phyloP scores from a whole-genome alignment of 2,113 vertebrate genomes.

The Rhinopomastus cyanomelas region DNA sequence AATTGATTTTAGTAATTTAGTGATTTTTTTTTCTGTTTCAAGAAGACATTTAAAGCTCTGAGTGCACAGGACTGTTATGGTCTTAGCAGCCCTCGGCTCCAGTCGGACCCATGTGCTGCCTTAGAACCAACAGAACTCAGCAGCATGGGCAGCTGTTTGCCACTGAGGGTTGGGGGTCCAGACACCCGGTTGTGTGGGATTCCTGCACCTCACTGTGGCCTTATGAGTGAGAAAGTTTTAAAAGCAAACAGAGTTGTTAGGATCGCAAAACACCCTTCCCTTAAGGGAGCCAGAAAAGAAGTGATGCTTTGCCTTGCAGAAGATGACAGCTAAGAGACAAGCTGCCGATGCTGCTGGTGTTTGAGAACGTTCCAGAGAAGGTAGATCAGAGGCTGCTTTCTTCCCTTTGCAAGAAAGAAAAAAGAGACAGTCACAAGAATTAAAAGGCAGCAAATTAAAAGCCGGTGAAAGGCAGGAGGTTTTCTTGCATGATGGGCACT shows the following conservation, averaged over 20 bases:
- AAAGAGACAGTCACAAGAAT: conserved; percentile 22
- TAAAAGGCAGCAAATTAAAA: conserved; percentile 53
- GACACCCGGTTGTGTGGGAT: not conserved
- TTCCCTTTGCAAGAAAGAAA: conserved; percentile 2
- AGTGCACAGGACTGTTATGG: not conserved
- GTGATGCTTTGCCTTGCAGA: conserved; percentile 14
- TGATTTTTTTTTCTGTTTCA: not conserved
- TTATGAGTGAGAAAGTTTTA: not conserved
- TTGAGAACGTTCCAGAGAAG: conserved; percentile 33
- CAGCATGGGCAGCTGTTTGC: not conserved
- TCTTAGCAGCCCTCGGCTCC: not conserved
- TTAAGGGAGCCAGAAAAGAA: not conserved
- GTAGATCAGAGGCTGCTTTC: conserved; percentile 39
- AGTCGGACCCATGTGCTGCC: not conserved
- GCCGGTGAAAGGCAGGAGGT: not conserved
- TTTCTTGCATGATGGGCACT: not conserved
- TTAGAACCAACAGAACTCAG: not conserved
- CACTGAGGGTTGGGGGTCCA: not conserved
- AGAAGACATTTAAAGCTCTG: not conserved
- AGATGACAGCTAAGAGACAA: conserved; percentile 32
- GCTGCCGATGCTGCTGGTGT: not conserved
- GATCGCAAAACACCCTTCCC: not conserved
- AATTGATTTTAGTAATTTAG: not conserved
- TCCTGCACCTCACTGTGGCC: not conserved
- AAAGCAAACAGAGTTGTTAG: not conserved